A percentile compares a stretch with the other conserved stretches of the same genome.
Conservation (phyloP, 2,113 vertebrate species). For the Spea multiplicata region DNA sequence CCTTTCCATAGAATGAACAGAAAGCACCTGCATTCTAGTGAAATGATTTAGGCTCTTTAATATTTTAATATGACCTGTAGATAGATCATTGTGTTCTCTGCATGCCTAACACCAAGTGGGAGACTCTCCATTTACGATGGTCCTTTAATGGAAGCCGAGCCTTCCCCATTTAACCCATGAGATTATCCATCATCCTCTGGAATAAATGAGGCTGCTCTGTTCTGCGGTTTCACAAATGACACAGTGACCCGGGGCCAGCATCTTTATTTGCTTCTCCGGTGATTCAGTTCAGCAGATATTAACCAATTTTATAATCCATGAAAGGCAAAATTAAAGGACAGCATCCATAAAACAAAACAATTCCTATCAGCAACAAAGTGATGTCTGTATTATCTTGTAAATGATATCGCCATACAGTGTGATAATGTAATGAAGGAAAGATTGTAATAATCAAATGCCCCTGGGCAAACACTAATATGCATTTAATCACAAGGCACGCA, state of each 20-base stretch:
- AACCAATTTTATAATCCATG: conserved; percentile 93
- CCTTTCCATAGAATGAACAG: conserved; percentile 91
- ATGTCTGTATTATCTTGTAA: conserved; percentile 85
- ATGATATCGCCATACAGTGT: conserved; percentile 81
- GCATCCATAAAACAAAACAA: conserved; percentile 89
- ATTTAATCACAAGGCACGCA: conserved; percentile 84
- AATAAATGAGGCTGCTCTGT: conserved; percentile 98
- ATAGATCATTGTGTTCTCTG: conserved; percentile 68
- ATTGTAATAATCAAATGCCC: conserved; percentile 83
- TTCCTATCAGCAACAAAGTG: conserved; percentile 83
- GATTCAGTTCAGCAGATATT: conserved; percentile 96
- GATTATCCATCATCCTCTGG: conserved; percentile 93
- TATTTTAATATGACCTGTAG: conserved; percentile 69
- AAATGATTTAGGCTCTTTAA: conserved; percentile 71
- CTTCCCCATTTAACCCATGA: conserved; percentile 90
- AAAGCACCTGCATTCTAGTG: conserved; percentile 84
- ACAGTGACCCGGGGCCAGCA: conserved; percentile 87
- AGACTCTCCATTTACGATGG: conserved; percentile 93
- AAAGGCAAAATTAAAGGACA: conserved; percentile 92
- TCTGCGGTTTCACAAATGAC: conserved; percentile 96
- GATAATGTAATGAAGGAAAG: conserved; percentile 84
- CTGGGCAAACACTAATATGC: conserved; percentile 82
- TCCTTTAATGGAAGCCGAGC: conserved; percentile 95
- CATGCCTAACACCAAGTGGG: conserved; percentile 90
- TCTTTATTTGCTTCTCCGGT: conserved; percentile 91